Percentiles rank a stretch among this genome's conserved stretches.
Conservation (phyloP, 2,888 invertebrate species). For the Sphinx pinastri region DNA sequence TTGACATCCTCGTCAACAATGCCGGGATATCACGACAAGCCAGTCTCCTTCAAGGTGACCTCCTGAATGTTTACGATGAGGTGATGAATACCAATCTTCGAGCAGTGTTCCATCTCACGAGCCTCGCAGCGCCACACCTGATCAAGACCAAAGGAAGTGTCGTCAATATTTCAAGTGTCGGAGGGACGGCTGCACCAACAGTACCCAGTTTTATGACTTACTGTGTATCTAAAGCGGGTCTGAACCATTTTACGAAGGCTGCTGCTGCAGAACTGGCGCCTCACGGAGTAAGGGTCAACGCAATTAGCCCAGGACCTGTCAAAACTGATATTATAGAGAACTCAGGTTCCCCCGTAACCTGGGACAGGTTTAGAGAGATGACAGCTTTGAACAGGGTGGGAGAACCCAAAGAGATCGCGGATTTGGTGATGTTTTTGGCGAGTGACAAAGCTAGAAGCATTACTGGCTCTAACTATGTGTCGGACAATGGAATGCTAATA, state of each 20-base stretch:
- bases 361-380: neutral
- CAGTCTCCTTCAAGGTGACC: conserved; percentile 35
- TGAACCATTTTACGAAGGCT: neutral
- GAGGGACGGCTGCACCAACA: conserved; percentile 28
- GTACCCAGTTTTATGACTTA: conserved; percentile 29
- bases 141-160: conserved; percentile 43
- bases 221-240: conserved; percentile 58
- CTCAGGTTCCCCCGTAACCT: neutral
- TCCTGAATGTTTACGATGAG: conserved; percentile 41
- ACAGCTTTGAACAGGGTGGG: conserved; percentile 20
- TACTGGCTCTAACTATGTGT: conserved; percentile 1
- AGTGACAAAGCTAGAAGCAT: conserved; percentile 41
- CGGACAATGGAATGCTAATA: neutral
- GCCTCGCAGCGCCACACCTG: conserved; percentile 39
- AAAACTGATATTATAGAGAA: conserved; percentile 1
- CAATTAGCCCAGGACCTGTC: conserved; percentile 4
- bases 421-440: conserved; percentile 47
- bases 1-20: conserved; percentile 49
- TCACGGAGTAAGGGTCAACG: conserved; percentile 31
- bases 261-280: conserved; percentile 30
- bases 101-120: conserved; percentile 37
- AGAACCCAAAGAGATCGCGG: conserved; percentile 33
- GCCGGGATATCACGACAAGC: conserved; percentile 39
- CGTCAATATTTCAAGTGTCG: conserved; percentile 42
- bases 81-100: conserved; percentile 42